Conservation (phyloP, 92 coral and sea anemone genomes). For the Actinostola sp. region DNA sequence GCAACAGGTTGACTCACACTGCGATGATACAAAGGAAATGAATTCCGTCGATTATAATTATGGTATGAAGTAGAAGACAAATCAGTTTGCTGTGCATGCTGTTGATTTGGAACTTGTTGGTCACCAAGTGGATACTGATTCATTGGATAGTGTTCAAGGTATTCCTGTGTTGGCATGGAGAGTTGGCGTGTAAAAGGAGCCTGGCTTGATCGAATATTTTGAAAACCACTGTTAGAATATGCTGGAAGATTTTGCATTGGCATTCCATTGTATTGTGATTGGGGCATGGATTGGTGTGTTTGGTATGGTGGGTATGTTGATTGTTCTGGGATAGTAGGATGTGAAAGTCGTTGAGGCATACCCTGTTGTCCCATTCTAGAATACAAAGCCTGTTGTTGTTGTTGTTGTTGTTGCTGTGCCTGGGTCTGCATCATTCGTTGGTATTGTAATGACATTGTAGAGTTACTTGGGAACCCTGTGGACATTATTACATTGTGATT, state of each 20-base stretch:
- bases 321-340: slow-evolving; percentile 45
- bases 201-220: slow-evolving; percentile 34
- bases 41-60: slow-evolving; percentile 76
- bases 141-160: slow-evolving; percentile 44
- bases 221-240: slow-evolving; percentile 44
- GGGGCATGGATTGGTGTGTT: slow-evolving; percentile 38
- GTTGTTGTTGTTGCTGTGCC: slow-evolving; percentile 29
- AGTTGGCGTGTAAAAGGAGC: slow-evolving; percentile 68
- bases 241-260: slow-evolving; percentile 47
- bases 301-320: slow-evolving; percentile 31
- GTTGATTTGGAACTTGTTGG: slow-evolving; percentile 31
- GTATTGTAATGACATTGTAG: slow-evolving; percentile 31
- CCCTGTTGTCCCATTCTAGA: slow-evolving; percentile 19
- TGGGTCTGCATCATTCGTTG: slow-evolving; percentile 49
- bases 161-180: slow-evolving; percentile 69
- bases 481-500: slow-evolving; percentile 48
- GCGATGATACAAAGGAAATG: slow-evolving; percentile 80
- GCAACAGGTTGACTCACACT: slow-evolving; percentile 60
- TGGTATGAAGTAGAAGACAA: slow-evolving; percentile 33
- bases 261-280: slow-evolving; percentile 45
- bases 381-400: slow-evolving; percentile 23
- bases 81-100: slow-evolving; percentile 30
- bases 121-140: slow-evolving; percentile 37
- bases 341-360: slow-evolving; percentile 39
- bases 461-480: slow-evolving; percentile 40